Evolutionary conservation across 30 jellyfish, hydroid and myxozoan genomes (phyloP).

Genomic region (Aurelia aurita): DNA sequence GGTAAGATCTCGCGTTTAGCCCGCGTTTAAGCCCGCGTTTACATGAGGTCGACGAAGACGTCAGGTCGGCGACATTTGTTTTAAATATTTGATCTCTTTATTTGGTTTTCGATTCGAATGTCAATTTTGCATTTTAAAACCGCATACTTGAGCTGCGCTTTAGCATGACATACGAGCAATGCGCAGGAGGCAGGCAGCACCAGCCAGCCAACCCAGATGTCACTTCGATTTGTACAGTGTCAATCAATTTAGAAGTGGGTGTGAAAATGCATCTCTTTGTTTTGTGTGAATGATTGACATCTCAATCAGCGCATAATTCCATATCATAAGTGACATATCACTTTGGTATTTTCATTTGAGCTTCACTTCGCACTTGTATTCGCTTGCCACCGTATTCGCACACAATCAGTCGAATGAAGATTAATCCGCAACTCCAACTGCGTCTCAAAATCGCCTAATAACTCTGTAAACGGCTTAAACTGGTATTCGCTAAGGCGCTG

Average conservation of each 20-base stretch:
- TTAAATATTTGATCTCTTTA: no score
- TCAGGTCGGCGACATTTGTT: no score
- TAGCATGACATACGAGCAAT: neutral
- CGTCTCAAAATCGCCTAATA: neutral
- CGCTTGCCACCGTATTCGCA: conserved; percentile 40
- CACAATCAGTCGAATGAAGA: conserved; percentile 12
- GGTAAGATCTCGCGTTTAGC: no score
- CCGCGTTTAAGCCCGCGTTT: no score
- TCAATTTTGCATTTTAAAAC: neutral
- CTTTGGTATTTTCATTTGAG: conserved; percentile 32
- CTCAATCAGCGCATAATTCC: conserved; percentile 73
- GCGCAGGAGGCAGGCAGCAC: conserved; percentile 4
- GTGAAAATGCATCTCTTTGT: conserved; percentile 67
- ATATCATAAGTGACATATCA: conserved; percentile 71
- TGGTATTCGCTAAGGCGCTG: conserved; percentile 30
- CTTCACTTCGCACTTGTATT: conserved; percentile 26
- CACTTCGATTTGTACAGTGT: conserved; percentile 60
- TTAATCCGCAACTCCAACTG: conserved; percentile 16
- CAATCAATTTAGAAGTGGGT: conserved; percentile 85
- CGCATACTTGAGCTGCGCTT: conserved; percentile 1
- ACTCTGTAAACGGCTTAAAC: conserved; percentile 21
- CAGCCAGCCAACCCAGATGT: conserved; percentile 12
- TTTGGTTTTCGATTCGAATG: no score
- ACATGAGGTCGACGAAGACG: no score
- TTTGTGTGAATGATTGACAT: conserved; percentile 59